Conservation (phyloP, 2,797 vertebrate genomes). For the Chelon auratus region DNA sequence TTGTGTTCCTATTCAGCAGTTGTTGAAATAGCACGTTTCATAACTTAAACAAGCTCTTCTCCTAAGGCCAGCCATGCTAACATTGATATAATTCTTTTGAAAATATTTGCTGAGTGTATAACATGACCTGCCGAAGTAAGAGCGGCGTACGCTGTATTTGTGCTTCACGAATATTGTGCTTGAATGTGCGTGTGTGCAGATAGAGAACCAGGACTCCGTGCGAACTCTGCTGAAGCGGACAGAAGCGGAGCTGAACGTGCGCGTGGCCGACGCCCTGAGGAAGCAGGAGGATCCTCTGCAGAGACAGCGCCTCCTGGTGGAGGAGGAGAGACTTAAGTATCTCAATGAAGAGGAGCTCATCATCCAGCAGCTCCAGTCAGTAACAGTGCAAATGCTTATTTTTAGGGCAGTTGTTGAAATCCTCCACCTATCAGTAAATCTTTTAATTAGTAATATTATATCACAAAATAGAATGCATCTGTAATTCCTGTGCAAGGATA, state of each 20-base stretch:
- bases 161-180: constrained; percentile 21
- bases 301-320: constrained; percentile 97
- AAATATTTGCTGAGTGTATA: constrained; percentile 14
- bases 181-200: constrained; percentile 75
- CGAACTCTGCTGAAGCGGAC: constrained; percentile 92
- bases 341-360: constrained; percentile 98
- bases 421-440: background rate
- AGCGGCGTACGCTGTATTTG: background rate
- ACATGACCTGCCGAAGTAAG: too few relatives aligned
- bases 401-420: background rate
- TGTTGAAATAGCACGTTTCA: constrained; percentile 19
- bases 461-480: background rate
- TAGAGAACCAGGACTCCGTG: constrained; percentile 95
- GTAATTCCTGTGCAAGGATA: too few relatives aligned
- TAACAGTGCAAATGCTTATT: constrained; percentile 13
- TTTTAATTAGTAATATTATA: background rate
- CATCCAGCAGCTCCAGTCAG: constrained; percentile 98
- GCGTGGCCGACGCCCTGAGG: constrained; percentile 92
- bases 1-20: background rate
- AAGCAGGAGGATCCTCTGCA: constrained; percentile 98
- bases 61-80: constrained; percentile 9
- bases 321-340: constrained; percentile 97
- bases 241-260: constrained; percentile 92
- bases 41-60: constrained; percentile 21
- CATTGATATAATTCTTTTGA: constrained; percentile 2